Evolutionary conservation across 2,797 vertebrate genomes (phyloP), one percentile per base, ranked within the genome.

Genomic region (Tokudaia muenninki): DNA sequence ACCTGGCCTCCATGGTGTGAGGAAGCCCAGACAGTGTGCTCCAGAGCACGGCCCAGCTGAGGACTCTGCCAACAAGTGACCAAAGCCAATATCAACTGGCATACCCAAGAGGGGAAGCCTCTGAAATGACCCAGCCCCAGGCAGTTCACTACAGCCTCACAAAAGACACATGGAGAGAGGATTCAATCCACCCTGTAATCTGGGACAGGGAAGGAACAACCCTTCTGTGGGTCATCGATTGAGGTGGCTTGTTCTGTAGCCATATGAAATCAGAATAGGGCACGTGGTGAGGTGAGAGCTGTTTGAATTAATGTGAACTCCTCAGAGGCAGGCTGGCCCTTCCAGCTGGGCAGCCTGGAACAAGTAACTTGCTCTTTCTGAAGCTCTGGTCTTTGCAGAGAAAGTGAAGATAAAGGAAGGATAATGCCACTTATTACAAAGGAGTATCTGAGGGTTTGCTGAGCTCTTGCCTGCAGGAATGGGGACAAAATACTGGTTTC

Each of bases 61-160:
- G 67, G 84, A 61, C 70, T 29, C 34, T 1, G 1, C 7, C 34
- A 3, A 19, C 19, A 55, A 26, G 50, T 72, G 84, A 72, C 47
- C 22, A 4, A 72, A 70, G 93, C 65, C 21, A 9, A 19, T 19
- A 13, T 17, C 37, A 3, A 31, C 78, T 14, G 4, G 21, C 7
- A 74, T 87, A 41, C 16, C 5, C 0, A 3, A 55, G 70, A 82
- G 47, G 72, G 34, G 19, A 83, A 72, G 61, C 6, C 47, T 44
- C n/a, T 2, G 1, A 2, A 26, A 50, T 2, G 37, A 8, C 29
- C 31, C 65, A 19, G 4, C 21, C 21, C 26, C 14, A 10, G 41
- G 31, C 29, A 8, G 21, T 7, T 1, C 57, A 59, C 14, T 1
- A 7, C 17, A 9, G 3, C 7, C 9, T 1, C 26, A 0, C 4